Evolutionary conservation across 1,140 invertebrate genomes (phyloP), one percentile per base, ranked within the genome.

Genomic region (Ylistrum balloti): DNA sequence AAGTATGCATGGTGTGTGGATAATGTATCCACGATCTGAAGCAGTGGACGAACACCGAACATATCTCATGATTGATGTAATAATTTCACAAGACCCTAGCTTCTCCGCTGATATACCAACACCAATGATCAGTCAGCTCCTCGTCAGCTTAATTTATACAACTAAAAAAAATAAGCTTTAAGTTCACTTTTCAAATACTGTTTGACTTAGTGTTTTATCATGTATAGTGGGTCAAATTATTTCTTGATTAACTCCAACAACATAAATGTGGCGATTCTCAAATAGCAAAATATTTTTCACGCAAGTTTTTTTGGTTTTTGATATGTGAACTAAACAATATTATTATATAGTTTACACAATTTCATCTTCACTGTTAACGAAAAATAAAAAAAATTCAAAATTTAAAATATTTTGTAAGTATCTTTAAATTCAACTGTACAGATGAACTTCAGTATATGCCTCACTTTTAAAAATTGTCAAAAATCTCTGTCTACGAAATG

Each of bases 61-160:
- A 38, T 38, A 38, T 38, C n/a, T n/a, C 2, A 74, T 74, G 56
- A 74, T 74, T n/a, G 56, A 74, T 74, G 56, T 74, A 74, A 74
- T 74, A 74, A 74, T n/a, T 74, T 74, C 56, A 74, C 22, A 74
- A 22, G 9, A 74, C 22, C 9, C 22, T n/a, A 11, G 22, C 56
- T n/a, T 74, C 56, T 28, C 56, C 5, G 22, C 56, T n/a, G 56
- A 74, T 74, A 74, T 28, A n/a, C 56, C 56, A 74, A 74, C 56
- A 74, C 56, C 41, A n/a, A 74, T n/a, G n/a, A 28, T 74, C 56
- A 74, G 56, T n/a, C n/a, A 74, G 56, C 56, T 9, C 2, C n/a
- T 28, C 17, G n/a, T 74, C 56, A 74, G 56, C 56, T 74, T 74
- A 0, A n/a, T n/a, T n/a, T n/a, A n/a, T n/a, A n/a, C n/a, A 28